A percentile compares a stretch with the other conserved stretches of the same genome.
Evolutionary conservation across 1,140 invertebrate species (phyloP).

Genomic region (Paralvinella palmiformis): DNA sequence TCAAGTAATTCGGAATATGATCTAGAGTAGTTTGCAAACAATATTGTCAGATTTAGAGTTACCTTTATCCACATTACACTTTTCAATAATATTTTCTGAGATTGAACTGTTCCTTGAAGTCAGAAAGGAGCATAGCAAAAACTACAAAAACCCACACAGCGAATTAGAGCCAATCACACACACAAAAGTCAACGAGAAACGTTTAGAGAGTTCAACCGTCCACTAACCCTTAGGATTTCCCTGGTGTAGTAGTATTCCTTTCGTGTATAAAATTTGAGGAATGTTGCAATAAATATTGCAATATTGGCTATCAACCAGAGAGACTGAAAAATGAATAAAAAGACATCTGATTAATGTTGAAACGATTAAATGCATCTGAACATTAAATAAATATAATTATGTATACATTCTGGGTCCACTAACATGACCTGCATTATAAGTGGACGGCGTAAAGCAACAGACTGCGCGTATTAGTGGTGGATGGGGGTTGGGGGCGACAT

Average conservation of each 20-base stretch:
- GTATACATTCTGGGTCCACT: too few species aligned
- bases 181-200: neutral
- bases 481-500: too few species aligned
- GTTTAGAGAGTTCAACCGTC: neutral
- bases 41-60: neutral
- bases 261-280: slow-evolving; percentile 27
- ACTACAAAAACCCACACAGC: neutral
- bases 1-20: too few species aligned
- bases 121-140: neutral
- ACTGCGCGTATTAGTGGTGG: too few species aligned
- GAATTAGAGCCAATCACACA: neutral
- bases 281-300: slow-evolving; percentile 34
- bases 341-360: too few species aligned
- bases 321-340: slow-evolving; percentile 35
- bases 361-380: too few species aligned
- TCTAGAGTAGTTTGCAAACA: too few species aligned
- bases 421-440: too few species aligned
- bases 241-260: slow-evolving; percentile 35
- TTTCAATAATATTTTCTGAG: neutral
- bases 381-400: too few species aligned
- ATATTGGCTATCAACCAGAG: slow-evolving; percentile 38
- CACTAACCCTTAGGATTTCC: slow-evolving; percentile 36
- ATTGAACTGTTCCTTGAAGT: neutral
- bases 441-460: too few species aligned
- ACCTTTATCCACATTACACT: neutral